Percentiles rank a stretch among this genome's conserved stretches.
These are phyloP conservation scores for Callyntrura sp. DNA, from an alignment of 2,888 invertebrate genomes.

Conservation along the genomic window DNA sequence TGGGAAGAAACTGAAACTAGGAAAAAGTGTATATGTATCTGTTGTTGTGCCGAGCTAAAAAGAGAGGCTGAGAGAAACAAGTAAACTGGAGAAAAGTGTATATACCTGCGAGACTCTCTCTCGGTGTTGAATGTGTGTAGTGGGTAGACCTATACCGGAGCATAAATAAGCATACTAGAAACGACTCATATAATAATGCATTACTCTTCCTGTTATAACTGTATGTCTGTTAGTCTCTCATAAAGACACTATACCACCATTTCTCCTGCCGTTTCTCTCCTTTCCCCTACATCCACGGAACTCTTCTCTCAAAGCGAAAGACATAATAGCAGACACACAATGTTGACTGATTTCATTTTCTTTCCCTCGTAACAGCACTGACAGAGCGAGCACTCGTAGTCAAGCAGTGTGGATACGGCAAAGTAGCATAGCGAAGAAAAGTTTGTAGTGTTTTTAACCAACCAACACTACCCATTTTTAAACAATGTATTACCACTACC, in stretches of 20 bases:
- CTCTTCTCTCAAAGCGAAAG: not conserved
- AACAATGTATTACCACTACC: not conserved
- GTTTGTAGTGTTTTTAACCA: not conserved
- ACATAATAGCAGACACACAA: too few relatives aligned
- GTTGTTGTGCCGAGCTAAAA: not conserved
- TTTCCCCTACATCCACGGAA: not conserved
- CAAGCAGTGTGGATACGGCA: not conserved
- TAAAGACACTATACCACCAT: constrained; percentile 1
- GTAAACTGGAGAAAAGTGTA: constrained; percentile 27
- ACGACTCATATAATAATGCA: not conserved
- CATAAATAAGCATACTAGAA: not conserved
- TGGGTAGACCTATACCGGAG: not conserved
- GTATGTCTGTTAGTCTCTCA: not conserved
- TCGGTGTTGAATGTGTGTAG: too few relatives aligned
- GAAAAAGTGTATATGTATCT: constrained; percentile 28
- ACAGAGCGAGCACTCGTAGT: not conserved
- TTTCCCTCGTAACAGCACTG: not conserved
- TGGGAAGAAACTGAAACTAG: not conserved
- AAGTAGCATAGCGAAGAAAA: not conserved
- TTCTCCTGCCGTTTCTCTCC: not conserved
- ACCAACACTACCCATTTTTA: not conserved
- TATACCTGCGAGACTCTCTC: not conserved
- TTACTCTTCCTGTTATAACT: not conserved
- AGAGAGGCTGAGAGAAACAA: not conserved
- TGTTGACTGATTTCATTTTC: too few relatives aligned